These are phyloP conservation scores for Lepus americanus DNA, from an alignment of 2,113 vertebrate genomes.

Conservation along the genomic window DNA sequence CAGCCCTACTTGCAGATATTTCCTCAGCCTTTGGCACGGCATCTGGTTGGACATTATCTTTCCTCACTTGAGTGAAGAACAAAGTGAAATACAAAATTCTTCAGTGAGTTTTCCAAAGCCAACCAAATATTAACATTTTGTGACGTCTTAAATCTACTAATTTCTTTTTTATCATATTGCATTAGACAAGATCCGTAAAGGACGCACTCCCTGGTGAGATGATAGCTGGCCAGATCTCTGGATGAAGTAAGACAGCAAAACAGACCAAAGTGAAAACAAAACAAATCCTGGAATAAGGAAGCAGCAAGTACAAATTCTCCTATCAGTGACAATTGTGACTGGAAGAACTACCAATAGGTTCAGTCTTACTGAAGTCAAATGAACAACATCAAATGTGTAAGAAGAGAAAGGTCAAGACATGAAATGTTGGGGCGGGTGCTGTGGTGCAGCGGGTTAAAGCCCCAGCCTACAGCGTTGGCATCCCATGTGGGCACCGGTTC, in stretches of 20 bases:
- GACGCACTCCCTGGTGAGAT: neutral
- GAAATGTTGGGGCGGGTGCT: no score
- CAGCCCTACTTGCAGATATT: neutral
- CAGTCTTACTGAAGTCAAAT: neutral
- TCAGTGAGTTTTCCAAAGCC: neutral
- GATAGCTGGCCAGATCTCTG: neutral
- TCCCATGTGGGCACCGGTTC: no score
- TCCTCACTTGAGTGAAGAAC: neutral
- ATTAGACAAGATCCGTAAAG: neutral
- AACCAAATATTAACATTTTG: conserved; percentile 9
- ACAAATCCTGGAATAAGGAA: neutral
- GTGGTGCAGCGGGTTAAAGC: no score
- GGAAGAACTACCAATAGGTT: neutral
- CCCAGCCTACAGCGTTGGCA: no score
- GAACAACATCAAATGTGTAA: neutral
- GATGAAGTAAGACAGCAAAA: neutral
- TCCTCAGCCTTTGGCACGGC: neutral
- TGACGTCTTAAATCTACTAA: neutral
- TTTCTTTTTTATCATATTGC: neutral
- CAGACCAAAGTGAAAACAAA: neutral
- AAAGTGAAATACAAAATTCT: neutral
- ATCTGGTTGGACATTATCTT: neutral
- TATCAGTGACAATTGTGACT: neutral
- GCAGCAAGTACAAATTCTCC: neutral
- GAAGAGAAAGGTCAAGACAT: neutral